Evolutionary conservation across 1,140 invertebrate species (phyloP).

Genomic region (Diorhabda elongata): DNA sequence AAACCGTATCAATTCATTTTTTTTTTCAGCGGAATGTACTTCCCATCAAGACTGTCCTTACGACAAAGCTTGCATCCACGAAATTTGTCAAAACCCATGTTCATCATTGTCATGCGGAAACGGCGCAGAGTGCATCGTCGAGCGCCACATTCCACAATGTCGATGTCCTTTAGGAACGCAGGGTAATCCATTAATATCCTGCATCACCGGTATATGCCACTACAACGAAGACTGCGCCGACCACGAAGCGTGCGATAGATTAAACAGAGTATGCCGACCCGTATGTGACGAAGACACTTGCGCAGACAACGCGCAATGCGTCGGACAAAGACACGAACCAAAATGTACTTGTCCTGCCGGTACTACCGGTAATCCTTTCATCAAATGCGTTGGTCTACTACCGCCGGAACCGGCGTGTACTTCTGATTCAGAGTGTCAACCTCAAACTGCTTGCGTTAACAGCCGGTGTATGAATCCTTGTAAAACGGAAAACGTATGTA

Average conservation of each 20-base stretch:
- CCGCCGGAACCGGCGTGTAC: slow-evolving; percentile 60
- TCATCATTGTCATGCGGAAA: slow-evolving; percentile 65
- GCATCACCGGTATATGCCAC: slow-evolving; percentile 76
- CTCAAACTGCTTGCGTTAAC: slow-evolving; percentile 72
- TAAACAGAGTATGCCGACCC: slow-evolving; percentile 77
- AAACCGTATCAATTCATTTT: not conserved
- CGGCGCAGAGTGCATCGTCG: slow-evolving; percentile 70
- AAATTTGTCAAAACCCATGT: slow-evolving; percentile 78
- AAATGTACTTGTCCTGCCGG: slow-evolving; percentile 72
- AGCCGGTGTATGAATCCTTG: slow-evolving; percentile 73
- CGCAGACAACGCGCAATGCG: slow-evolving; percentile 69
- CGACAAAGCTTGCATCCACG: slow-evolving; percentile 75
- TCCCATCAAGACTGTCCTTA: slow-evolving; percentile 78
- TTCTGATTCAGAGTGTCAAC: slow-evolving; percentile 70
- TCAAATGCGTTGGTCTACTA: slow-evolving; percentile 57
- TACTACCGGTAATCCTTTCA: slow-evolving; percentile 73
- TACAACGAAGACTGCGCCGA: slow-evolving; percentile 87
- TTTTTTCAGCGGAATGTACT: slow-evolving; percentile 72
- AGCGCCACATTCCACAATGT: slow-evolving; percentile 74
- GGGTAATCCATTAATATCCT: slow-evolving; percentile 75
- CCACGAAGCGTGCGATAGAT: slow-evolving; percentile 77
- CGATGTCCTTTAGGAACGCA: slow-evolving; percentile 79
- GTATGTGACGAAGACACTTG: slow-evolving; percentile 77
- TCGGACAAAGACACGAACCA: slow-evolving; percentile 69
- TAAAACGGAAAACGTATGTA: slow-evolving; percentile 62